Percentiles rank a stretch among this genome's conserved stretches.
phyloP scores from a whole-genome alignment of 2,797 vertebrate species.

The Graptemys geographica region DNA sequence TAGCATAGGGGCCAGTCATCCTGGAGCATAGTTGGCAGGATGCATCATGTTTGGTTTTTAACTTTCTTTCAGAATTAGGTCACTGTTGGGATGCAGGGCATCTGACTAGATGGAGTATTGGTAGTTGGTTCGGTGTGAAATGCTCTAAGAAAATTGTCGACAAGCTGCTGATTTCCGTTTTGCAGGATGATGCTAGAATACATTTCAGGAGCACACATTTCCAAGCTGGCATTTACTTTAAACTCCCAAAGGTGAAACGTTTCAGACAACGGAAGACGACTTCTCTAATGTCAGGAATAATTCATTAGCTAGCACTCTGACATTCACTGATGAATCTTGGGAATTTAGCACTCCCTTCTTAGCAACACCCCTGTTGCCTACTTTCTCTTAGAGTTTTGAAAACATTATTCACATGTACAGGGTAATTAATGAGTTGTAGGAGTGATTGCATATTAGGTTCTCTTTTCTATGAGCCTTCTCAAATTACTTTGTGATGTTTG shows the following conservation, averaged over 20 bases:
- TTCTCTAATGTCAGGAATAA: constrained; percentile 62
- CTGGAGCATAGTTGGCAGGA: constrained; percentile 29
- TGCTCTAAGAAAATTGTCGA: constrained; percentile 70
- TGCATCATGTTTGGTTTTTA: constrained; percentile 41
- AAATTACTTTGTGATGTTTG: not conserved
- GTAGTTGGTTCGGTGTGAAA: constrained; percentile 64
- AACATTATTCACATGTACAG: constrained; percentile 42
- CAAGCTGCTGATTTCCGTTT: constrained; percentile 55
- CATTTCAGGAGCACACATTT: constrained; percentile 28
- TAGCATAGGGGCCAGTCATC: not conserved
- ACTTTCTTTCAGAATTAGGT: constrained; percentile 35
- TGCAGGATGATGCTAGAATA: constrained; percentile 54
- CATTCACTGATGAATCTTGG: constrained; percentile 61
- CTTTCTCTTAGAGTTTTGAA: constrained; percentile 52
- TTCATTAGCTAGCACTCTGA: constrained; percentile 58
- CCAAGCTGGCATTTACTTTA: constrained; percentile 66
- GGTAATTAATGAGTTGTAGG: constrained; percentile 56
- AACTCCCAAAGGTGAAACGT: constrained; percentile 66
- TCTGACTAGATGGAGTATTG: constrained; percentile 48
- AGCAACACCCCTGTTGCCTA: constrained; percentile 45
- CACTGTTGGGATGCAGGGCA: constrained; percentile 37
- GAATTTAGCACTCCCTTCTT: not conserved
- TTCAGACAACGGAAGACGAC: constrained; percentile 65
- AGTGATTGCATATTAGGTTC: constrained; percentile 54
- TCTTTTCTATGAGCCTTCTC: constrained; percentile 36